Evolutionary conservation across 2,888 invertebrate species (phyloP), one percentile per base, ranked within the genome.

Genomic region (Zeuzera pyrina): DNA sequence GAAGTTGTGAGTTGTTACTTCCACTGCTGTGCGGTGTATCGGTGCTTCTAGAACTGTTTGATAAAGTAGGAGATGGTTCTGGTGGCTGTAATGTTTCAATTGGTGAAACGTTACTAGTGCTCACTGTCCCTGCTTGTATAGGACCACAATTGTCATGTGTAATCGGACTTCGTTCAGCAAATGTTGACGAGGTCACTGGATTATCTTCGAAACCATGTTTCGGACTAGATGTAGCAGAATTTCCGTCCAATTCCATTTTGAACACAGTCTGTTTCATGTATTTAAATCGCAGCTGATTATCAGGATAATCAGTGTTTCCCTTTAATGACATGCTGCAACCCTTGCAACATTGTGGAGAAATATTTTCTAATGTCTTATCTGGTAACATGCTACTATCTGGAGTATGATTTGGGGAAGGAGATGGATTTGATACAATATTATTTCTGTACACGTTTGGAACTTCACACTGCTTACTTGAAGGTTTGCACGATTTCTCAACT

Each of bases 101-200:
- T 0, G 91, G 89, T 0, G 92, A 90, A 22, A 91, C 91, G 50
- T 92, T 90, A 59, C 93, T 93, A 0, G 93, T 93, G 46, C 93
- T 93, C 6, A 94, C 91, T 1, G 93, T 90, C 0, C 93, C 93
- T 3, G 92, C 93, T 62, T 94, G 93, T 37, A 93, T 92, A 0
- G 93, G 93, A 1, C 87, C 86, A 48, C 91, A 85, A 15, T 86
- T 85, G 48, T 91, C 91, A 5, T 86, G 83, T 13, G 84, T 76
- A 55, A 63, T 78, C n/a, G 84, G 66, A 46, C 79, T 78, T 42
- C 88, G 83, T 21, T 89, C 90, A 1, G 83, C 78, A 42, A 85
- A 89, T 3, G 89, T 90, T 8, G 89, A 89, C 7, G 91, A 90
- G 7, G 89, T 90, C 2, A 91, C 89, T 7, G 90, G 89, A 60